These are phyloP conservation scores for Enteromius unitaeniatus DNA, from an alignment of 2,797 vertebrate species.

Conservation along the genomic window DNA sequence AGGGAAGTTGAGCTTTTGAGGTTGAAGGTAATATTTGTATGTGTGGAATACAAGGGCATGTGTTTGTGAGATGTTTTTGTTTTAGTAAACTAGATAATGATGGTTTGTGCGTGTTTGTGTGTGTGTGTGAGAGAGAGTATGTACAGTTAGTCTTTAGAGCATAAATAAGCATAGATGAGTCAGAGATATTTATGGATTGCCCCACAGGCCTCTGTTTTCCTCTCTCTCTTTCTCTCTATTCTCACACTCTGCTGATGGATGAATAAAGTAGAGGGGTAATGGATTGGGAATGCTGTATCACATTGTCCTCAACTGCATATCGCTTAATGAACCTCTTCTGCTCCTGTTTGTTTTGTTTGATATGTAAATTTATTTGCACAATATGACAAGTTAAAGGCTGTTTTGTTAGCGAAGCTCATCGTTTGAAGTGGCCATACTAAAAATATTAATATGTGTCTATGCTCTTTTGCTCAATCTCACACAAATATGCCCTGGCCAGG, in stretches of 20 bases:
- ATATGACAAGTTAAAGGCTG: slow-evolving; percentile 5
- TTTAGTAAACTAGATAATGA: slow-evolving; percentile 46
- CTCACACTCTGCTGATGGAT: slow-evolving; percentile 50
- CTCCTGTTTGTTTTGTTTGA: slow-evolving; percentile 52
- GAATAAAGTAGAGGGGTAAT: slow-evolving; percentile 54
- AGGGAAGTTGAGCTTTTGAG: slow-evolving; percentile 25
- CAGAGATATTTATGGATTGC: slow-evolving; percentile 76
- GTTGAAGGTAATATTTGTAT: slow-evolving; percentile 16
- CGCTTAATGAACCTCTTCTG: slow-evolving; percentile 38
- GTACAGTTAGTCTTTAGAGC: slow-evolving; percentile 68
- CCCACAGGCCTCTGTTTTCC: slow-evolving; percentile 66
- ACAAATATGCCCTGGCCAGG: too few relatives aligned
- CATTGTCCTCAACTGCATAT: slow-evolving; percentile 35
- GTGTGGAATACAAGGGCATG: slow-evolving; percentile 29
- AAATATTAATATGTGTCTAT: not conserved
- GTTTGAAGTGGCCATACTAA: not conserved
- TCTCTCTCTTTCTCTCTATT: slow-evolving; percentile 36
- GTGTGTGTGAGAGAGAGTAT: slow-evolving; percentile 48
- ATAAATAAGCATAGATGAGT: slow-evolving; percentile 76
- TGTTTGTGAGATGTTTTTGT: slow-evolving; percentile 32
- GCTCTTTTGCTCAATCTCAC: not conserved
- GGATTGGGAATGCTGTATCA: slow-evolving; percentile 41
- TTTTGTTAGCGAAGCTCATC: not conserved
- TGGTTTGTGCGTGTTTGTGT: slow-evolving; percentile 25
- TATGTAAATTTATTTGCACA: slow-evolving; percentile 32